These are phyloP conservation scores for Therioaphis trifolii DNA, from an alignment of 2,888 invertebrate species.

Conservation along the genomic window DNA sequence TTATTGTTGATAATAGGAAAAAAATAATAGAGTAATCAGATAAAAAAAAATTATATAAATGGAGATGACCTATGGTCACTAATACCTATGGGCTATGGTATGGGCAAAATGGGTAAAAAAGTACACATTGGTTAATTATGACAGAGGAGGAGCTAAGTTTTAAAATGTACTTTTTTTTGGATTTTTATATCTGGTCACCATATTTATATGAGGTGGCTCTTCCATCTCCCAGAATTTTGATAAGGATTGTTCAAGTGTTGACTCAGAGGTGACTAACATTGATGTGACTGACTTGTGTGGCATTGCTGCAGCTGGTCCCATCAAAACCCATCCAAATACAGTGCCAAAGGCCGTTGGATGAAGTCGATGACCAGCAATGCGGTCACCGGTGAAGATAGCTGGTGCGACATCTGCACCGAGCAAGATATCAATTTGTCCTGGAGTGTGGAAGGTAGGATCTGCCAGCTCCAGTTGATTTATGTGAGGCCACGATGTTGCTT, in stretches of 20 bases:
- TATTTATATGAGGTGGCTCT: not conserved
- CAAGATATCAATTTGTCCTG: not conserved
- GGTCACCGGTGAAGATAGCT: not conserved
- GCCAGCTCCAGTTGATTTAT: not conserved
- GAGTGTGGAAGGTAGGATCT: not conserved
- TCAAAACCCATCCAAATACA: slow-evolving; percentile 2
- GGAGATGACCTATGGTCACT: too few relatives aligned
- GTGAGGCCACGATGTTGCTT: not conserved
- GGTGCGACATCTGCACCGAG: not conserved
- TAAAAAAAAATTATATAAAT: too few relatives aligned
- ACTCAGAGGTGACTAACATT: not conserved
- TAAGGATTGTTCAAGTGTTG: not conserved
- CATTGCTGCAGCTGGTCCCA: not conserved
- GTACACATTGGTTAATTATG: too few relatives aligned
- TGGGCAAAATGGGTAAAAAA: too few relatives aligned
- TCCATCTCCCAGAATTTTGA: not conserved
- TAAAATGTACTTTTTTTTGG: too few relatives aligned
- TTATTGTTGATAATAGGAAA: too few relatives aligned
- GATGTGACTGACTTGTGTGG: not conserved
- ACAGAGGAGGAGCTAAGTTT: too few relatives aligned
- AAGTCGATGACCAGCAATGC: not conserved
- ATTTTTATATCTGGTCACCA: too few relatives aligned
- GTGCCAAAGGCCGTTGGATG: not conserved
- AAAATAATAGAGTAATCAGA: too few relatives aligned
- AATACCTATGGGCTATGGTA: too few relatives aligned